Base-by-base conservation (phyloP, 1,140 invertebrate genomes). In the Halesus radiatus region DNA sequence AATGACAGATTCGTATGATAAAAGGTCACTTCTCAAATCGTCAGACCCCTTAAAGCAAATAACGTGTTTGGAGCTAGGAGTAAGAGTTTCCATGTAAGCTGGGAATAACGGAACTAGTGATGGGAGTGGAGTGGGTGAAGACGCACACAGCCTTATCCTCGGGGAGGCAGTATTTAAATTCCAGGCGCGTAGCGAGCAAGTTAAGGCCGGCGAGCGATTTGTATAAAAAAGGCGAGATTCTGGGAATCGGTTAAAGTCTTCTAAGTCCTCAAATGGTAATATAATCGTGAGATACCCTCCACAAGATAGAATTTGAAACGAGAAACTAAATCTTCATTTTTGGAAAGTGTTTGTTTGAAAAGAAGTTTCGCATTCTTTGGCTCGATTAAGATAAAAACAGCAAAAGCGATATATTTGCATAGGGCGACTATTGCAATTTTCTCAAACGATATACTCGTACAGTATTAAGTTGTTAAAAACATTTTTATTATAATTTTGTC, bases 201-300 rank as follows among this genome's bases (percentile, higher is more conserved):
- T 72, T 72, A 72, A 72, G 68, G 68, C 50, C 68, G 50, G 22
- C 68, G 52, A 52, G 45, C 68, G 68, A 72, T 72, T 72, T 72
- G 68, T 72, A 72, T 52, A 52, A 72, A 72, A 66, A 72, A 53
- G 26, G 45, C 23, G 62, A 66, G 62, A 66, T 66, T 66, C 45
- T 50, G 18, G 68, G 26, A 50, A 72, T 26, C 68, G 68, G 68
- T 72, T 72, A 52, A 72, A 72, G 50, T 72, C 68, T 10, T 52
- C 50, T 26, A 52, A 72, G 45, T 72, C 68, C 68, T 72, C 45
- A 13, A 53, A 72, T 22, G 45, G 68, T 53, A 53, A 72, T 52
- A 26, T 52, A 53, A 72, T 52, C 68, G 20, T 26, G 37, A 13
- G 8, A 60, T 58, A 75, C 73, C 15, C 53, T 4, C 15, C 53